phyloP scores from a whole-genome alignment of 2,888 invertebrate genomes.

The Drosophila neutralis region DNA sequence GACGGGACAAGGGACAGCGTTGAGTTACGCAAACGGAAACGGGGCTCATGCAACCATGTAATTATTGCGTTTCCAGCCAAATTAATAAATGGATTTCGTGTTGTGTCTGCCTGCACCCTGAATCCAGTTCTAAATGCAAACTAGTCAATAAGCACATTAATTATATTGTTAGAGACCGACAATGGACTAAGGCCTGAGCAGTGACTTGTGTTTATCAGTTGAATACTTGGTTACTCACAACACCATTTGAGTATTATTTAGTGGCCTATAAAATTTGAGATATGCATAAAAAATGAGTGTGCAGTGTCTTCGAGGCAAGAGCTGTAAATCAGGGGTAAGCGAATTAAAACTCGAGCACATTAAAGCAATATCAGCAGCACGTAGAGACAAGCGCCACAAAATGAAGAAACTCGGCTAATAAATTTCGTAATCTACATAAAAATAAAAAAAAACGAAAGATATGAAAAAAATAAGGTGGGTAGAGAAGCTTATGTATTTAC shows the following conservation, averaged over 20 bases:
- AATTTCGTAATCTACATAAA: conserved; percentile 75
- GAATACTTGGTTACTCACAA: background rate
- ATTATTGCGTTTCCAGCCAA: conserved; percentile 70
- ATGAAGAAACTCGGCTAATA: conserved; percentile 64
- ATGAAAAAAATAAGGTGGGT: background rate
- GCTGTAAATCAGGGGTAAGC: conserved; percentile 62
- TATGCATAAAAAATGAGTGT: conserved; percentile 34
- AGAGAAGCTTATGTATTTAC: conserved; percentile 31
- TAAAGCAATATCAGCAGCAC: conserved; percentile 55
- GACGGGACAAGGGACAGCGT: conserved; percentile 13
- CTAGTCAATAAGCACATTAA: conserved; percentile 38
- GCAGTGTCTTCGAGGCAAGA: conserved; percentile 24
- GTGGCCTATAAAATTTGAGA: conserved; percentile 28
- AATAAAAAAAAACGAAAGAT: conserved; percentile 11
- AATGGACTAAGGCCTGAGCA: conserved; percentile 15
- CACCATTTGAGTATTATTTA: conserved; percentile 13
- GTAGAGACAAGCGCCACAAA: conserved; percentile 37
- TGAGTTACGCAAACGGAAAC: conserved; percentile 69
- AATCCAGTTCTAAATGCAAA: background rate
- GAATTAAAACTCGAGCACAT: conserved; percentile 72
- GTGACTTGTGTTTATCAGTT: background rate
- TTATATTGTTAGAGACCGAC: conserved; percentile 26
- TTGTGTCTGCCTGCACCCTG: conserved; percentile 5
- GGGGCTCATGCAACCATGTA: conserved; percentile 69
- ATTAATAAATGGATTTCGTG: conserved; percentile 62